Conservation (phyloP, 2,888 invertebrate species). For the Zhuqinia jingwanae region DNA sequence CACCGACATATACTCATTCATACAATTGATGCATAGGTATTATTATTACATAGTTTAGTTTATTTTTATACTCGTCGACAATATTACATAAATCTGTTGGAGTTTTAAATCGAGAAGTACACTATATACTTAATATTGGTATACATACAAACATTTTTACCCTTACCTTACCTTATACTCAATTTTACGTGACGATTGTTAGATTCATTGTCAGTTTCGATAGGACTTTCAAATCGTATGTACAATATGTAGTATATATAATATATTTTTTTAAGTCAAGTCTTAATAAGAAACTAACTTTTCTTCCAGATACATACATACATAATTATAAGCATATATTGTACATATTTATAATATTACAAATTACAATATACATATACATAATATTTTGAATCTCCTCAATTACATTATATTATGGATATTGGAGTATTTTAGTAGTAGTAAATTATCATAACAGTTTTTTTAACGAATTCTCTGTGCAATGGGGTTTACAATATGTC, state of each 20-base stretch:
- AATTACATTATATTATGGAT: background rate
- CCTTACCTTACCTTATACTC: too few relatives aligned
- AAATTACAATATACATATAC: too few relatives aligned
- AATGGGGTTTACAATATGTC: background rate
- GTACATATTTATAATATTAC: background rate
- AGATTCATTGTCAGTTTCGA: constrained; percentile 34
- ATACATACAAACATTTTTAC: background rate
- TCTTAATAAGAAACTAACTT: background rate
- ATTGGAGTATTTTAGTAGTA: too few relatives aligned
- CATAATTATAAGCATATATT: background rate
- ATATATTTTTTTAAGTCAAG: constrained; percentile 10
- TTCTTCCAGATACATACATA: too few relatives aligned
- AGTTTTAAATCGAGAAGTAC: too few relatives aligned
- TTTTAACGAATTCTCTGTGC: background rate
- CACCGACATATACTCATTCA: too few relatives aligned
- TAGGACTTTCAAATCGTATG: constrained; percentile 18
- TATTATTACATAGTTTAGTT: too few relatives aligned
- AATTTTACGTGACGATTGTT: constrained; percentile 20
- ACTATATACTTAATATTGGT: too few relatives aligned
- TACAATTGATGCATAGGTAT: too few relatives aligned
- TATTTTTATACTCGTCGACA: too few relatives aligned
- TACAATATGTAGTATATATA: background rate
- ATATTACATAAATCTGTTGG: too few relatives aligned
- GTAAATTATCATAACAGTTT: background rate
- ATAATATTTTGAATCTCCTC: background rate